Conservation (phyloP, 2,797 vertebrate genomes). For the Hoplostethus atlanticus region DNA sequence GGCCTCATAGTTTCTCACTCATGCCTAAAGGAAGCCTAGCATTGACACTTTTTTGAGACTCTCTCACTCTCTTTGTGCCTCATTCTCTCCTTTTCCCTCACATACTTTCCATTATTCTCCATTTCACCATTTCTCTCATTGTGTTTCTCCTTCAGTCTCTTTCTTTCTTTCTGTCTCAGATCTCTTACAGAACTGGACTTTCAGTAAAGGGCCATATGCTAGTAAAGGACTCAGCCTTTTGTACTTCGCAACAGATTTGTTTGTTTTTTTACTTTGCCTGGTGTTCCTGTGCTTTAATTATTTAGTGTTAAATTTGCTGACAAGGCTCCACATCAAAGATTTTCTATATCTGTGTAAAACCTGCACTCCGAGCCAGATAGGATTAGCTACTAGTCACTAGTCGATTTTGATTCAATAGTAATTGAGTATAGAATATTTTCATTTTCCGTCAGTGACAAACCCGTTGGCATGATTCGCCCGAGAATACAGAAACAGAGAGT, state of each 20-base stretch:
- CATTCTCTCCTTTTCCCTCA: conserved; percentile 51
- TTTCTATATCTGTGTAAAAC: no score
- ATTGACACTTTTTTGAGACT: conserved; percentile 73
- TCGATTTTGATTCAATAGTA: no score
- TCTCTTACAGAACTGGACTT: conserved; percentile 30
- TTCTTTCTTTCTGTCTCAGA: conserved; percentile 25
- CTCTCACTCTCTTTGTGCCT: conserved; percentile 57
- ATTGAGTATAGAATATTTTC: no score
- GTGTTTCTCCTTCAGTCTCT: conserved; percentile 39
- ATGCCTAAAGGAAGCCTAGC: conserved; percentile 77
- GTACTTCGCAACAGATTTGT: background rate
- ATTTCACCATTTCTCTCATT: conserved; percentile 48
- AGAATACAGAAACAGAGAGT: conserved; percentile 2
- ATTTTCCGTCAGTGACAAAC: no score
- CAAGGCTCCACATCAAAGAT: no score
- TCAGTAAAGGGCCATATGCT: conserved; percentile 13
- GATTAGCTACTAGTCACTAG: no score
- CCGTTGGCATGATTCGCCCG: background rate
- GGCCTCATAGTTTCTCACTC: conserved; percentile 78
- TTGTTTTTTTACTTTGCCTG: background rate
- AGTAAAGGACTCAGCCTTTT: background rate
- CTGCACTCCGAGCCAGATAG: background rate
- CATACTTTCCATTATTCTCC: conserved; percentile 57
- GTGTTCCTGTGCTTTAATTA: background rate
- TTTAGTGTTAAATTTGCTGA: background rate